Percentiles rank a stretch among this genome's conserved stretches.
phyloP scores from a whole-genome alignment of 2,888 invertebrate genomes.

The Drosophila pseudotalamancana region DNA sequence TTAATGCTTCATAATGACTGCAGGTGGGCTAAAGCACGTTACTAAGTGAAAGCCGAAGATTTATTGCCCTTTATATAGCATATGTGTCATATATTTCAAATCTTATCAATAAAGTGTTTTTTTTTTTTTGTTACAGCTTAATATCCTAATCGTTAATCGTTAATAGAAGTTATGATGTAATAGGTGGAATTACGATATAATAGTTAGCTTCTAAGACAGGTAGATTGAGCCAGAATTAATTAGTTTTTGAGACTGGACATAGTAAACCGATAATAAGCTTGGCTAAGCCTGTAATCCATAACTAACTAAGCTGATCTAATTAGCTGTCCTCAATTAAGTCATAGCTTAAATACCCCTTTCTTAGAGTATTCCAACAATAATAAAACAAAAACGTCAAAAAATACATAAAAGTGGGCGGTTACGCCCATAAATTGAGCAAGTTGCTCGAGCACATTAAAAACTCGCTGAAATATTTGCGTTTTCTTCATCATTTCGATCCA shows the following conservation, averaged over 20 bases:
- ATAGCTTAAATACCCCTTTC: not conserved
- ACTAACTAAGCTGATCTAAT: too few relatives aligned
- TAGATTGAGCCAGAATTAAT: too few relatives aligned
- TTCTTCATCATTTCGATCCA: constrained; percentile 1
- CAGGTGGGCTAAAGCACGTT: constrained; percentile 60
- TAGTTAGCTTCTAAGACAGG: too few relatives aligned
- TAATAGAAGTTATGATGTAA: too few relatives aligned
- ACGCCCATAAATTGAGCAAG: constrained; percentile 70
- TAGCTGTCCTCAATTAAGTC: too few relatives aligned
- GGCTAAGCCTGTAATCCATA: too few relatives aligned
- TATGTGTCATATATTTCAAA: not conserved
- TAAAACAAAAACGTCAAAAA: constrained; percentile 19
- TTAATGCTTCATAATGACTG: constrained; percentile 65
- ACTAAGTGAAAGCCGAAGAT: not conserved
- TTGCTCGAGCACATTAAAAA: constrained; percentile 36
- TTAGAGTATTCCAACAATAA: too few relatives aligned
- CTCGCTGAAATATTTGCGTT: constrained; percentile 49
- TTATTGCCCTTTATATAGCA: not conserved
- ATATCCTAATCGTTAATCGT: too few relatives aligned
- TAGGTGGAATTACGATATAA: too few relatives aligned
- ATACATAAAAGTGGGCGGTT: constrained; percentile 37
- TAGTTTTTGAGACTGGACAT: too few relatives aligned
- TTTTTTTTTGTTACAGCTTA: not conserved
- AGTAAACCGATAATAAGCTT: too few relatives aligned
- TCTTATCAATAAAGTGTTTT: too few relatives aligned